Evolutionary conservation across 2,888 invertebrate genomes (phyloP), one percentile per base, ranked within the genome.

Genomic region (Schizaphis graminum): DNA sequence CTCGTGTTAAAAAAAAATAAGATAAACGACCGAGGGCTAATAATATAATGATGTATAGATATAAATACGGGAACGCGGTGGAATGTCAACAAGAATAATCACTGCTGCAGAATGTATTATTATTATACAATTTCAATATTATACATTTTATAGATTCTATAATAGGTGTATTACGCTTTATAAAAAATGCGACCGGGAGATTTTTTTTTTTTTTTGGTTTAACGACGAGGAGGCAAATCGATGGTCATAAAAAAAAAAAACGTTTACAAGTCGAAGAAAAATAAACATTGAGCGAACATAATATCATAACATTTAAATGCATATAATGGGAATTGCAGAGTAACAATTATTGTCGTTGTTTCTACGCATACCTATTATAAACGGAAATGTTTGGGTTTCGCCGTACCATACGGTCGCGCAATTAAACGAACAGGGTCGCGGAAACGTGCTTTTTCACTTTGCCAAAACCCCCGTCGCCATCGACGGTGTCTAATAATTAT

Each of bases 321-420:
- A 49, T 53, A 49, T 49, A 35, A 47, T 28, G 28, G 21, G 28
- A 77, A 53, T 41, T 53, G 35, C 44, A 89, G 21, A n/a, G 44
- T 90, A 90, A 89, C 44, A 57, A 89, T 89, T 61, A 89, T 85
- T 56, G 61, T 90, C 61, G 90, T 90, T 91, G 26, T 91, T 49
- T 47, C 41, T 53, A 53, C 77, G 53, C 53, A 53, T 53, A 53
- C 35, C 53, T 35, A 56, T 56, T 56, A 53, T 84, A 91, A 56
- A 91, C 91, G 84, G 84, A 91, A 91, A 92, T 92, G 92, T 92
- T 92, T 92, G 92, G 92, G 92, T 92, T 92, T 92, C 67, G 84
- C 89, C 35, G 53, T n/a, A 21, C 61, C 90, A 67, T 90, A 24
- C 67, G 35, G 77, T 35, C 56, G 56, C 41, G 85, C 56, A 41